phyloP scores from a whole-genome alignment of 2,888 invertebrate species.

The Pachliopta kotzebuea region DNA sequence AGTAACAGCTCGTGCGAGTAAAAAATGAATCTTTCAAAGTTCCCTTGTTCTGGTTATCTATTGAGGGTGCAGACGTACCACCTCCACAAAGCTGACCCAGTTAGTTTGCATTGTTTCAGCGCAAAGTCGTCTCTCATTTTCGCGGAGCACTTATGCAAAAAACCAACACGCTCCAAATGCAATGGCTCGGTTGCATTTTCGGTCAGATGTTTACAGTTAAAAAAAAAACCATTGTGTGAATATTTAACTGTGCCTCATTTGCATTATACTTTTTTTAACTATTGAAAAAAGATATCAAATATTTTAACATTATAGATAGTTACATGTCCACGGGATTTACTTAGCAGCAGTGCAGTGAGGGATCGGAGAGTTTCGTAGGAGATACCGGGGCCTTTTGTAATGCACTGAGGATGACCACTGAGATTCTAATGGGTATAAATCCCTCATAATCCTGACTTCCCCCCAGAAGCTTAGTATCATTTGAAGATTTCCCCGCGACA shows the following conservation, averaged over 20 bases:
- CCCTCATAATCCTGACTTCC: too few species aligned
- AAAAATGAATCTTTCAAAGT: constrained; percentile 6
- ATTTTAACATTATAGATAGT: too few species aligned
- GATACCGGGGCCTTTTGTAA: too few species aligned
- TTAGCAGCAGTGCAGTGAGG: too few species aligned
- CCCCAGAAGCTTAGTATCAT: too few species aligned
- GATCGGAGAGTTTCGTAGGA: too few species aligned
- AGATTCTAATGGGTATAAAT: too few species aligned
- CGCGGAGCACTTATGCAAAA: constrained; percentile 47
- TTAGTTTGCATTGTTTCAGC: constrained; percentile 37
- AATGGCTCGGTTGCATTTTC: constrained; percentile 27
- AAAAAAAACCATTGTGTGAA: constrained; percentile 11
- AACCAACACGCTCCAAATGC: constrained; percentile 48
- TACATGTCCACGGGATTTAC: too few species aligned
- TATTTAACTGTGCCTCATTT: neutral
- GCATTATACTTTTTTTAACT: neutral
- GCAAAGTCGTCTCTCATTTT: constrained; percentile 42
- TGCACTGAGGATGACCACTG: too few species aligned
- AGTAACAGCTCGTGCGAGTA: neutral
- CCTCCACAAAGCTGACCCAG: constrained; percentile 38
- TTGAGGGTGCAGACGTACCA: constrained; percentile 6
- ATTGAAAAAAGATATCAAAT: too few species aligned
- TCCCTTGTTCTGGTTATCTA: constrained; percentile 9
- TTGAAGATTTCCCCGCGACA: too few species aligned
- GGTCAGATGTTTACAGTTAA: constrained; percentile 21